These are phyloP conservation scores for Enteromius afrohamiltoni DNA, from an alignment of 2,797 vertebrate species.

Conservation along the genomic window DNA sequence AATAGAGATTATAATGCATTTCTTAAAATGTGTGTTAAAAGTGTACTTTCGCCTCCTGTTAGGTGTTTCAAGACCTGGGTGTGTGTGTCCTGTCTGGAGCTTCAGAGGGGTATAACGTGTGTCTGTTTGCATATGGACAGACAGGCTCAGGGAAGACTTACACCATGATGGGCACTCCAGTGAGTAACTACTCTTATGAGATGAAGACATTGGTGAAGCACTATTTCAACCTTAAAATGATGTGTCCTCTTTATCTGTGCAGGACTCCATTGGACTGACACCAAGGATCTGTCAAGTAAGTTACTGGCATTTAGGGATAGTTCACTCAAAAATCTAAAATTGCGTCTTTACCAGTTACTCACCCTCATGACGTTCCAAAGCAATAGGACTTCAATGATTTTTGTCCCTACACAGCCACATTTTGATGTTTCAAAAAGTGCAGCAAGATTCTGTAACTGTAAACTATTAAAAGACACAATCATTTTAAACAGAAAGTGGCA, in stretches of 20 bases:
- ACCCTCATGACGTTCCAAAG: not conserved
- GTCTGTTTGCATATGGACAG: constrained; percentile 97
- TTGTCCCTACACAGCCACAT: not conserved
- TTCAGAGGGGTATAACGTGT: constrained; percentile 93
- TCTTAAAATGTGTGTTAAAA: constrained; percentile 2
- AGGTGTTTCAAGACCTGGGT: constrained; percentile 98
- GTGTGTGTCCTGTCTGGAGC: constrained; percentile 90
- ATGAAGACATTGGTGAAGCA: not conserved
- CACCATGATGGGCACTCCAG: constrained; percentile 97
- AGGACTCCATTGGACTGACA: constrained; percentile 92
- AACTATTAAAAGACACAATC: not conserved
- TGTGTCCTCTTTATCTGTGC: constrained; percentile 47
- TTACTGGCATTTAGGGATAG: constrained; percentile 46
- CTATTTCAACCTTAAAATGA: not conserved
- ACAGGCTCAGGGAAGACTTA: constrained; percentile 98
- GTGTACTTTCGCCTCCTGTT: constrained; percentile 44
- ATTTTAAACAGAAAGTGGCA: not conserved
- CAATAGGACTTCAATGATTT: not conserved
- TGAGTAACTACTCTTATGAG: constrained; percentile 71
- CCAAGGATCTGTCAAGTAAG: constrained; percentile 96
- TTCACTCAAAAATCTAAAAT: not conserved
- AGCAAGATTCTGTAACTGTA: not conserved
- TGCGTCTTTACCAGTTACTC: not conserved
- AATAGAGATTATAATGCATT: not conserved
- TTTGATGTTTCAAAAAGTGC: not conserved